These are phyloP conservation scores for Karalla daura DNA, from an alignment of 2,797 vertebrate species.

Conservation along the genomic window DNA sequence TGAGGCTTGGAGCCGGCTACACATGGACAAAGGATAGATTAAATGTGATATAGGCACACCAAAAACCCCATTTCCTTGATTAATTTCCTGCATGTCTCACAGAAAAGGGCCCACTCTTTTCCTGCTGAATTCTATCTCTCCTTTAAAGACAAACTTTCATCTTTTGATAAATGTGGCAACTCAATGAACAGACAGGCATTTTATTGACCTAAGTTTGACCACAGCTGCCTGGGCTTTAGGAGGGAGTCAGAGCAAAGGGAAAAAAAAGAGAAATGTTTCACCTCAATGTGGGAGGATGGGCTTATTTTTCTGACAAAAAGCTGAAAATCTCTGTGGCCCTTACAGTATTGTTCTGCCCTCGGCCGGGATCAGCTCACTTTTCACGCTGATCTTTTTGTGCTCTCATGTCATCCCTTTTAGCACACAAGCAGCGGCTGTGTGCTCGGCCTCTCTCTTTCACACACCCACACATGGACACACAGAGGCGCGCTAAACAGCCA, in stretches of 20 bases:
- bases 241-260: conserved; percentile 34
- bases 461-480: conserved; percentile 36
- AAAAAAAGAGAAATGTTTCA: conserved; percentile 67
- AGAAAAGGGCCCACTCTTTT: conserved; percentile 82
- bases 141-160: conserved; percentile 90
- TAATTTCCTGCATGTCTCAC: conserved; percentile 97
- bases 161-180: conserved; percentile 80
- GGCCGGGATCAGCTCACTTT: conserved; percentile 45
- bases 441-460: conserved; percentile 28
- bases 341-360: conserved; percentile 37
- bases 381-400: conserved; percentile 51
- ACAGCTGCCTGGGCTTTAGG: conserved; percentile 59
- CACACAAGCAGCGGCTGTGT: conserved; percentile 12
- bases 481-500: conserved; percentile 66
- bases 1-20: conserved; percentile 94
- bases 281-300: conserved; percentile 42
- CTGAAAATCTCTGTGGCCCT: conserved; percentile 34
- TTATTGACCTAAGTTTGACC: conserved; percentile 81
- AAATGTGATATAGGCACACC: conserved; percentile 94
- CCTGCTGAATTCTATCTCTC: conserved; percentile 81
- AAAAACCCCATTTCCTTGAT: conserved; percentile 96
- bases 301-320: conserved; percentile 58
- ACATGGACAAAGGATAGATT: conserved; percentile 98
- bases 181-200: conserved; percentile 75
- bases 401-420: conserved; percentile 41